A percentile compares a stretch with the other conserved stretches of the same genome.
These are phyloP conservation scores for Platichthys stellatus DNA, from an alignment of 2,113 vertebrate species.

Conservation along the genomic window DNA sequence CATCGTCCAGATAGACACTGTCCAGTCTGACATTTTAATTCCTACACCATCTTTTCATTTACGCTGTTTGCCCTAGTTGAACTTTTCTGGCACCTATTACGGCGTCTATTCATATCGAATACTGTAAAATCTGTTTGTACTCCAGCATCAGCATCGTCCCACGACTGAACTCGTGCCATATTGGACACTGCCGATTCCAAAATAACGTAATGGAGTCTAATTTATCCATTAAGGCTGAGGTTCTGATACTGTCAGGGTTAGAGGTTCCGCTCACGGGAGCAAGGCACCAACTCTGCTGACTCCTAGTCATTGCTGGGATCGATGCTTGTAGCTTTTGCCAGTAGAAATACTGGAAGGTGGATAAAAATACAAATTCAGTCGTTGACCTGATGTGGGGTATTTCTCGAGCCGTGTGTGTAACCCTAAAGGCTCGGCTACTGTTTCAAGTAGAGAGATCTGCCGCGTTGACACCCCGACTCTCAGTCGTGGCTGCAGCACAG, in stretches of 20 bases:
- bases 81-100: slow-evolving; percentile 6
- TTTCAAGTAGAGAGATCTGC: slow-evolving; percentile 13
- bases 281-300: slow-evolving; percentile 28
- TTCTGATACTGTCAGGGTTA: slow-evolving; percentile 33
- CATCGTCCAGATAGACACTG: neutral
- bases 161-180: slow-evolving; percentile 15
- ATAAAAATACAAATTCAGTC: slow-evolving; percentile 19
- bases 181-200: slow-evolving; percentile 2
- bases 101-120: neutral
- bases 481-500: slow-evolving; percentile 13
- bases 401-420: neutral
- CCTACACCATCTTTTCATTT: too few species aligned
- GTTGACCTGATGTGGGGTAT: neutral
- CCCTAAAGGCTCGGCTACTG: neutral
- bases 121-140: slow-evolving; percentile 1
- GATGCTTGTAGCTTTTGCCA: slow-evolving; percentile 25
- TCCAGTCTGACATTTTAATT: too few species aligned
- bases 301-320: slow-evolving; percentile 31
- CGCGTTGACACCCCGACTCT: neutral
- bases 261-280: slow-evolving; percentile 29
- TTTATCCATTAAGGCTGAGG: neutral
- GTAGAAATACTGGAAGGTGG: slow-evolving; percentile 13
- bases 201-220: slow-evolving; percentile 12
- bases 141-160: slow-evolving; percentile 4
- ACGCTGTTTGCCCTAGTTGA: too few species aligned